Conservation (phyloP, 1,140 invertebrate species). For the Steinernema feltiae region DNA sequence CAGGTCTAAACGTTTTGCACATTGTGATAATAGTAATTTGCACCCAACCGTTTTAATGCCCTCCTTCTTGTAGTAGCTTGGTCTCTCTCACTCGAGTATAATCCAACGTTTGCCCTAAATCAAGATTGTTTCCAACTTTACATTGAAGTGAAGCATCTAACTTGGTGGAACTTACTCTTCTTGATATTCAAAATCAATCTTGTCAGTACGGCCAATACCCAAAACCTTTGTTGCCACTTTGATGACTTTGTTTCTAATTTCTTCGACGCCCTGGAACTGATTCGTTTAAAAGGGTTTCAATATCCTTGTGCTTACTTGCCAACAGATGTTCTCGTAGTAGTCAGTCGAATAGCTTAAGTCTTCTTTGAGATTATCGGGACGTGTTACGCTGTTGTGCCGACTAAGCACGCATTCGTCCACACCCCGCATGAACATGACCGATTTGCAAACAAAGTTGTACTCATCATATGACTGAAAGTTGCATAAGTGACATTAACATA, state of each 20-base stretch:
- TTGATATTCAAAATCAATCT: not conserved
- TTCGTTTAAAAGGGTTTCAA: not conserved
- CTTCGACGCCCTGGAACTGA: not conserved
- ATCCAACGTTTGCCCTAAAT: not conserved
- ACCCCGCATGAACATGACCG: not conserved
- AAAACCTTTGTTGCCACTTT: not conserved
- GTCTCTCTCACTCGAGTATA: not conserved
- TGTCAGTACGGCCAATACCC: not conserved
- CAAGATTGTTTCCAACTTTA: not conserved
- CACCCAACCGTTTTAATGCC: too few relatives aligned
- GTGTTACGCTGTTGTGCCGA: constrained; percentile 1
- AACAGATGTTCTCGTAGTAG: constrained; percentile 7
- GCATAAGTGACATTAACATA: not conserved
- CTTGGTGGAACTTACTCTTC: not conserved
- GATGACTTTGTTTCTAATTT: not conserved
- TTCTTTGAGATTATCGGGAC: not conserved
- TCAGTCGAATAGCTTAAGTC: not conserved
- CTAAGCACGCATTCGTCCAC: not conserved
- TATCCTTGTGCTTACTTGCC: not conserved
- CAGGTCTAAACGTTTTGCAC: not conserved
- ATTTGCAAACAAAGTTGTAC: not conserved
- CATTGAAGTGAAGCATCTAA: not conserved
- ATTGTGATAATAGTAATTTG: too few relatives aligned
- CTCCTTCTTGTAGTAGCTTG: not conserved
- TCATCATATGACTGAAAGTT: not conserved